phyloP scores from a whole-genome alignment of 2,113 vertebrate genomes.

The Pterocles orientalis region DNA sequence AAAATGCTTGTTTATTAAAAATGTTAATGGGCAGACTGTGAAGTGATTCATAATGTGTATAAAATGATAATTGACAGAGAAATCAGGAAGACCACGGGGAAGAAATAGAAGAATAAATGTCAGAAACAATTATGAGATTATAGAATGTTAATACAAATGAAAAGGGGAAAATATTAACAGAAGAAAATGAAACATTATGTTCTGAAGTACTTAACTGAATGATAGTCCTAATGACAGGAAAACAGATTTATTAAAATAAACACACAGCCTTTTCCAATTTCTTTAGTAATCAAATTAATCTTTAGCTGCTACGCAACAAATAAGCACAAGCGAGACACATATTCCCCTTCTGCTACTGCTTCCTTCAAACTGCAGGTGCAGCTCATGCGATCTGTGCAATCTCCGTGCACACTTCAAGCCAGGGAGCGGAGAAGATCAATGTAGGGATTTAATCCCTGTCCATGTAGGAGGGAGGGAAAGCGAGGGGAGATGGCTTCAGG shows the following conservation, averaged over 20 bases:
- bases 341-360: background rate
- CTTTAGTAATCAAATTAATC: background rate
- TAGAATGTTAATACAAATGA: background rate
- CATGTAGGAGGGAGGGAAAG: fast-evolving
- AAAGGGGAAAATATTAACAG: slow-evolving; percentile 10
- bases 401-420: fast-evolving
- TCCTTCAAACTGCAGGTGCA: background rate
- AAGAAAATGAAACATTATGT: slow-evolving; percentile 7
- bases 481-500: background rate
- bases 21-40: background rate
- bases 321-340: background rate
- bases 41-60: background rate
- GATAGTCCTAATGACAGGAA: background rate
- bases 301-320: background rate
- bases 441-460: fast-evolving
- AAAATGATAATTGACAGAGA: slow-evolving; percentile 31
- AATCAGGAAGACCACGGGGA: background rate
- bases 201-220: slow-evolving; percentile 14
- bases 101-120: slow-evolving; percentile 38
- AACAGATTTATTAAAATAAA: background rate
- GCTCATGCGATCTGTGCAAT: fast-evolving
- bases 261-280: background rate
- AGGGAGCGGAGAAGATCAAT: background rate
- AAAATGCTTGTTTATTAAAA: background rate
- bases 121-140: background rate